A percentile compares a stretch with the other conserved stretches of the same genome.
Conservation (phyloP, 2,888 invertebrate species). For the Melitaea athalia region DNA sequence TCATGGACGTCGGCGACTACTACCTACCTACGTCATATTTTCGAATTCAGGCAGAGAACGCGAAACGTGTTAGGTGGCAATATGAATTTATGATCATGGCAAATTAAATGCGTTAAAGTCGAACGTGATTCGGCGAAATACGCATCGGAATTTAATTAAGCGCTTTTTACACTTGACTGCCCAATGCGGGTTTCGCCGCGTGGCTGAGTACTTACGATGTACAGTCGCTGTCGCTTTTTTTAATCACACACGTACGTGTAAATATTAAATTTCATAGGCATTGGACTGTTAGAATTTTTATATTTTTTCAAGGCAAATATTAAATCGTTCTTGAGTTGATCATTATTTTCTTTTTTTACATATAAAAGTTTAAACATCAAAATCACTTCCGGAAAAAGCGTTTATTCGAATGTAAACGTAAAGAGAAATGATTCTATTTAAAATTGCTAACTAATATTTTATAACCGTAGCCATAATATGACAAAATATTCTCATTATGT, state of each 20-base stretch:
- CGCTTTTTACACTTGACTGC: slow-evolving; percentile 59
- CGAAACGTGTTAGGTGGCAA: slow-evolving; percentile 71
- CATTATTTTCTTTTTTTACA: neutral
- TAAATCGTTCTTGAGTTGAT: slow-evolving; percentile 27
- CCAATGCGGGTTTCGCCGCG: slow-evolving; percentile 44
- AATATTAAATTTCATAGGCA: slow-evolving; percentile 41
- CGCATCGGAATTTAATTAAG: slow-evolving; percentile 69
- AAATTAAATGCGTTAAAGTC: slow-evolving; percentile 71
- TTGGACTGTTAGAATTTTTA: slow-evolving; percentile 31
- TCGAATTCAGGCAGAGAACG: slow-evolving; percentile 65
- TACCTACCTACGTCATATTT: slow-evolving; percentile 53
- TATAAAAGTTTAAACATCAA: neutral
- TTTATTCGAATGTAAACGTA: too few relatives aligned
- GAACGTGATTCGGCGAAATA: slow-evolving; percentile 61
- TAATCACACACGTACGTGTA: slow-evolving; percentile 38
- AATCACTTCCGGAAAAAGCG: neutral
- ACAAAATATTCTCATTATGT: too few relatives aligned
- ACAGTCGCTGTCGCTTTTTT: slow-evolving; percentile 42
- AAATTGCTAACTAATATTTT: too few relatives aligned
- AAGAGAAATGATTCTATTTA: too few relatives aligned
- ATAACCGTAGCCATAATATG: too few relatives aligned
- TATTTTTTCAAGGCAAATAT: slow-evolving; percentile 34
- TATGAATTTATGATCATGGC: slow-evolving; percentile 75
- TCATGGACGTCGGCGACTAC: slow-evolving; percentile 63
- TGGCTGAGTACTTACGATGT: slow-evolving; percentile 43